A percentile compares a stretch with the other conserved stretches of the same genome.
Conservation (phyloP, 2,888 invertebrate species). For the Microplitis deprimator region DNA sequence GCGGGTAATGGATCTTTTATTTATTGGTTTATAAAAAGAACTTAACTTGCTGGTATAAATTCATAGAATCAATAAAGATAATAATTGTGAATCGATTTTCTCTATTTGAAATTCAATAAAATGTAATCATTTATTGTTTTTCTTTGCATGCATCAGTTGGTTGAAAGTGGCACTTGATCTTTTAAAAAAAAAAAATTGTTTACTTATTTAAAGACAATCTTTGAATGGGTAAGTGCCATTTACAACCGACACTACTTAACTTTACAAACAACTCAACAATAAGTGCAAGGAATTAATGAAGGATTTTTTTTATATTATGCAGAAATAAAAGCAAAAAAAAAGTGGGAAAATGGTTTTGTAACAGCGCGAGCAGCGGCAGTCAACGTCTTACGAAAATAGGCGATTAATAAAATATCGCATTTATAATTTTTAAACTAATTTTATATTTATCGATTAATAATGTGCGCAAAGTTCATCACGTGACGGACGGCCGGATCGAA, state of each 20-base stretch:
- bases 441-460: not conserved
- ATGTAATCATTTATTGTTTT: not conserved
- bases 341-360: slow-evolving; percentile 58
- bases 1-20: not conserved
- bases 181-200: not conserved
- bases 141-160: not conserved
- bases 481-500: slow-evolving; percentile 45
- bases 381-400: slow-evolving; percentile 67
- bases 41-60: not conserved
- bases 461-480: slow-evolving; percentile 37
- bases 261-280: slow-evolving; percentile 6
- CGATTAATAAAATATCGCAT: slow-evolving; percentile 41
- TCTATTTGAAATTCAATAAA: not conserved
- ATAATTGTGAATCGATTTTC: not conserved
- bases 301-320: slow-evolving; percentile 10
- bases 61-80: not conserved
- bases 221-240: slow-evolving; percentile 21
- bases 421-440: not conserved
- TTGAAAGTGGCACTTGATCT: slow-evolving; percentile 2
- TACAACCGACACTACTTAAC: slow-evolving; percentile 15
- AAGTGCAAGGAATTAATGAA: slow-evolving; percentile 19
- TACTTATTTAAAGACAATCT: not conserved
- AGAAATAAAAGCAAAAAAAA: slow-evolving; percentile 7
- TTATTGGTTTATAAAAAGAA: not conserved
- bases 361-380: slow-evolving; percentile 73